A percentile compares a stretch with the other conserved stretches of the same genome.
Evolutionary conservation across 2,113 vertebrate species (phyloP).

Genomic region (Hemibates koningsi): DNA sequence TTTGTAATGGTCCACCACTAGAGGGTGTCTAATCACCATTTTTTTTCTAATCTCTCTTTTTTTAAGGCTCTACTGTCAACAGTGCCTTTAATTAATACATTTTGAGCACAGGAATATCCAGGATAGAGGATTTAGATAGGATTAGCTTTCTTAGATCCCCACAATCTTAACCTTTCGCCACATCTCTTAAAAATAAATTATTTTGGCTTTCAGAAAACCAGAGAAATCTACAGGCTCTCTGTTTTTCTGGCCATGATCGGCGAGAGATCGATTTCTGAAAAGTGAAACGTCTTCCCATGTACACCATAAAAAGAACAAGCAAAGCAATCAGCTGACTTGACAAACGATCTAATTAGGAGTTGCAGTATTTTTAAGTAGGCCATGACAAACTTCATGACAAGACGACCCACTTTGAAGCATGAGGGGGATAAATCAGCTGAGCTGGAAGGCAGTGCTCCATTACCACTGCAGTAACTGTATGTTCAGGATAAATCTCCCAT

Average conservation of each 20-base stretch:
- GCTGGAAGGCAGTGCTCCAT: constrained; percentile 43
- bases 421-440: constrained; percentile 50
- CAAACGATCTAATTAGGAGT: constrained; percentile 56
- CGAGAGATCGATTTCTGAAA: background rate
- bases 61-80: background rate
- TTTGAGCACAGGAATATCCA: background rate
- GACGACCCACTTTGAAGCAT: constrained; percentile 47
- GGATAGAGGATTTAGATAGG: background rate
- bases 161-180: background rate
- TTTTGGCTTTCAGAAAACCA: background rate
- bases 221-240: background rate
- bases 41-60: background rate
- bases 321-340: constrained; percentile 25
- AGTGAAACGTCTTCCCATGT: background rate
- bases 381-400: constrained; percentile 54
- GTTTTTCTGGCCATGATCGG: background rate
- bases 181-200: background rate
- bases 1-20: constrained; percentile 56
- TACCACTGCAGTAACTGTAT: constrained; percentile 44
- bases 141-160: background rate
- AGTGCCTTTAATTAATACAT: background rate
- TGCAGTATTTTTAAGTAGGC: constrained; percentile 55
- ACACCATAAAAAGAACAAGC: constrained; percentile 9
- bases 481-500: constrained; percentile 40
- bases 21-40: constrained; percentile 61